Evolutionary conservation across 1,140 invertebrate genomes (phyloP), one percentile per base, ranked within the genome.

Genomic region (Drosophila busckii): DNA sequence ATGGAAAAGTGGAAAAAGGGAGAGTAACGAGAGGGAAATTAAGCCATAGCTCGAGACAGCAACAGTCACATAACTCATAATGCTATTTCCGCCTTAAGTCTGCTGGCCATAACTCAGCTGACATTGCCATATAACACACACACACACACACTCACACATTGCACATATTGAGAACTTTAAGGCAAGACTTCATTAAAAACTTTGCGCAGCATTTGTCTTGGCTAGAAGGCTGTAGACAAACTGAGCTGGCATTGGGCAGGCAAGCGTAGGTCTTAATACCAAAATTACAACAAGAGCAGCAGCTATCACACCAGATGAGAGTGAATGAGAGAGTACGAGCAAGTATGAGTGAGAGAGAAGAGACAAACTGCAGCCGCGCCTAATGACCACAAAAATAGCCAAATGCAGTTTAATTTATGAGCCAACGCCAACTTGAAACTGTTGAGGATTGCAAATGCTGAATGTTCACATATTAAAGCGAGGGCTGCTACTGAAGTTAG

Each of bases 361-460:
- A 61, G 59, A 63, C 69, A 49, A 66, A 53, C 65, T 75, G 71
- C 60, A 76, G 65, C 58, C 45, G 22, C 46, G 66, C 70, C 70
- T 75, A 75, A 75, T 75, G 70, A 75, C 70, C 45, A 75, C 70
- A 76, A 75, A 75, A 70, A 76, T 75, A 75, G 70, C 60, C 65
- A 70, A 70, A 70, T 69, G 68, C 70, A 70, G 60, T 29, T 75
- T 75, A 70, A 75, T 75, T 75, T 75, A 75, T 76, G 56, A 44
- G 49, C 65, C 70, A 34, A 76, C 65, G 49, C 60, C 52, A 45
- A 61, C 25, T 37, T 4, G 10, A 22, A 20, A 46, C 19, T 67
- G 15, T 34, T n/a, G 34, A 23, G 48, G 10, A 31, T n/a, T 28
- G 10, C 52, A 19, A 9, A 50, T 28, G 40, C 13, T 13, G 32